Evolutionary conservation across 2,888 invertebrate genomes (phyloP).

Genomic region (Orchesellides sinensis): DNA sequence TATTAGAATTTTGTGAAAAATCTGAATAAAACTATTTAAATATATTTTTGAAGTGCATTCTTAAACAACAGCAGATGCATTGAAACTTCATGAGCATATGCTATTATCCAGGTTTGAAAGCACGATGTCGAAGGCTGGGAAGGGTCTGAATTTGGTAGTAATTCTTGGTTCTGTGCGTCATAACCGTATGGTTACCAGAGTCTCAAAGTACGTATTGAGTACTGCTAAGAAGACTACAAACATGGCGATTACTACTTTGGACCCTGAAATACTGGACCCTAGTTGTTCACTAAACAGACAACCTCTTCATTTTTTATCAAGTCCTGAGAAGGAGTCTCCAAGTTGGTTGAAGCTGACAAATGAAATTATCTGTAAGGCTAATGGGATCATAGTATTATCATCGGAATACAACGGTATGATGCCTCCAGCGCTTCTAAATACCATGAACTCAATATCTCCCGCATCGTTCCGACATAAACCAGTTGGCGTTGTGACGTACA

Average conservation of each 20-base stretch:
- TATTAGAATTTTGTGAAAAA: no score
- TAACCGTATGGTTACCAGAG: constrained; percentile 74
- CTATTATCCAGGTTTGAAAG: no score
- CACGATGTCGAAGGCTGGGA: not conserved
- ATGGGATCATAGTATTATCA: constrained; percentile 77
- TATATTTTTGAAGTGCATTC: no score
- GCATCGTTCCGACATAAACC: constrained; percentile 76
- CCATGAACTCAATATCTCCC: constrained; percentile 77
- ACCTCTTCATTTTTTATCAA: constrained; percentile 75
- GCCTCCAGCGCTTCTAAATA: constrained; percentile 77
- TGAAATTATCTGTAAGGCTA: constrained; percentile 75
- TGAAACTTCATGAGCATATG: no score
- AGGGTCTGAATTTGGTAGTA: constrained; percentile 52
- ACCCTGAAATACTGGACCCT: constrained; percentile 5
- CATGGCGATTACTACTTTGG: constrained; percentile 15
- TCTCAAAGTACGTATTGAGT: constrained; percentile 74
- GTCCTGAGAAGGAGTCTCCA: constrained; percentile 72
- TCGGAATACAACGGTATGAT: constrained; percentile 77
- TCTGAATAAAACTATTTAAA: not conserved
- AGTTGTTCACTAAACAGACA: constrained; percentile 51
- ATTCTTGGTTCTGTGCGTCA: constrained; percentile 75
- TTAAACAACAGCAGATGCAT: no score
- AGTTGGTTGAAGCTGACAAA: constrained; percentile 75
- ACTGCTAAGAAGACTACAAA: not conserved
- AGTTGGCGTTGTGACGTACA: constrained; percentile 75